Base-by-base conservation (phyloP, 2,888 invertebrate genomes). In the Strigamia crassipes region DNA sequence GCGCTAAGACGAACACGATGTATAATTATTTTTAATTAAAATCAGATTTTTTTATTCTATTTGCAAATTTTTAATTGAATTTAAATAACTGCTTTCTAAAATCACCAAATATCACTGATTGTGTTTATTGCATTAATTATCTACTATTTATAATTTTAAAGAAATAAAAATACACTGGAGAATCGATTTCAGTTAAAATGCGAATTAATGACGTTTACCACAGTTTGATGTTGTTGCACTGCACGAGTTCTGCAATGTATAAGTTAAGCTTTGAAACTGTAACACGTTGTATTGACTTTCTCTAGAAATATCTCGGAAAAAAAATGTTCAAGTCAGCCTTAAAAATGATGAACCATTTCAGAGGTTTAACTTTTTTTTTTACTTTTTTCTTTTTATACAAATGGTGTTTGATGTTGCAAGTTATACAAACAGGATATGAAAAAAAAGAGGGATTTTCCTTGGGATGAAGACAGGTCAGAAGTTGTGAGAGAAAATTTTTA, bases 131-230 rank as follows among this genome's bases (percentile, higher is more conserved):
- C 18, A 56, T 56, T 56, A 56, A 56, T 56, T 18, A 27, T 27
- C 15, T 46, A 13, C 4, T 5, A 8, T 46, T 10, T 46, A 13
- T 46, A 46, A 13, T 15, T 41, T 41, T 6, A 46, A 23, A 9
- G 21, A 23, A n/a, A n/a, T n/a, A n/a, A n/a, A 73, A 73, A 73
- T 9, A 31, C 12, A 15, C 12, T 2, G 12, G 27, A 31, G 73
- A 5, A 73, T 73, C 13, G 31, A 73, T 31, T 73, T 73, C 23
- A 73, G 73, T 66, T 9, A 9, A 56, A 73, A 73, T 73, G 73
- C 13, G 27, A 73, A 73, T 15, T 56, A 73, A 73, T 27, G 73
- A 31, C 73, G 73, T 73, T 31, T 73, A 31, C 73, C 73, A 66
- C 66, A 73, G 27, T 27, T 73, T 27, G 10, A n/a, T 73, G 73